A percentile compares a stretch with the other conserved stretches of the same genome.
Evolutionary conservation across 2,113 vertebrate species (phyloP).

Genomic region (Barbus barbus): DNA sequence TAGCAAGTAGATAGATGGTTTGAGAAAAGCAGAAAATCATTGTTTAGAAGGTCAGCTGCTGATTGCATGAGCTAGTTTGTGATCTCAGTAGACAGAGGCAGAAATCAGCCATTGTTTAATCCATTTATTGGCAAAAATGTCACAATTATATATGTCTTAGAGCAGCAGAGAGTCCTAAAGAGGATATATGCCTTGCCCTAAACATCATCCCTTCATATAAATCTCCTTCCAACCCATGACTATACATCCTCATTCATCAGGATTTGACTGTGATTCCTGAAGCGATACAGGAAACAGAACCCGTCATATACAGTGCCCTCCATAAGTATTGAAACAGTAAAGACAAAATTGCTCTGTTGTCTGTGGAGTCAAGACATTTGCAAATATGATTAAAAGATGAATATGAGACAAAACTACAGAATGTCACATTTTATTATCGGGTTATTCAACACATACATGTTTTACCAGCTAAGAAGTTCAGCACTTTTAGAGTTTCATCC

Average conservation of each 20-base stretch:
- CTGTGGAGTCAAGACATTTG: no score
- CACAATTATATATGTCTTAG: conserved; percentile 46
- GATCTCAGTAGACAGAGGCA: neutral
- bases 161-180: neutral
- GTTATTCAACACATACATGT: no score
- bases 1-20: neutral
- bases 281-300: neutral
- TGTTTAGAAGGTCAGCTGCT: neutral
- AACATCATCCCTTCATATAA: neutral
- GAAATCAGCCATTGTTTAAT: conserved; percentile 6
- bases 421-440: no score
- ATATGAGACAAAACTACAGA: no score
- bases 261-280: neutral
- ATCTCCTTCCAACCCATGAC: neutral
- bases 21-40: neutral
- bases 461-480: no score
- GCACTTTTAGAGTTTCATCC: no score
- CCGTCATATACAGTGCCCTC: no score
- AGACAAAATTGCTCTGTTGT: no score
- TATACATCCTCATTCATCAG: neutral
- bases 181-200: neutral
- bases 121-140: conserved; percentile 29
- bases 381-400: no score
- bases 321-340: no score
- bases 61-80: neutral